These are phyloP conservation scores for Euzetes globulus DNA, from an alignment of 2,888 invertebrate species.

Conservation along the genomic window DNA sequence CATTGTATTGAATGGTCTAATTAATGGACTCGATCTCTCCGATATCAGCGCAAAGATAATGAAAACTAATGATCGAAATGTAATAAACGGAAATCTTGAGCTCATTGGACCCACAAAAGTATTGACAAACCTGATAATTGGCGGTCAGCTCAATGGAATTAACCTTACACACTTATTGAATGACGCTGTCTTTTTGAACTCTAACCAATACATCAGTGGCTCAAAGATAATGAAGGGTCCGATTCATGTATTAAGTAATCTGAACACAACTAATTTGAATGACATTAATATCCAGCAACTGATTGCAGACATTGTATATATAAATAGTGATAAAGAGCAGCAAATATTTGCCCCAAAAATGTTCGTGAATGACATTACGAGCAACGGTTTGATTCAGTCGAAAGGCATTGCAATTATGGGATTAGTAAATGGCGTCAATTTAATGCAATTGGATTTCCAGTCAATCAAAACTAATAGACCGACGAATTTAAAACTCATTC, in stretches of 20 bases:
- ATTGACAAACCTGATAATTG: background rate
- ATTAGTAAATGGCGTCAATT: background rate
- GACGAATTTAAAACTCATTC: background rate
- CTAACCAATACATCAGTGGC: background rate
- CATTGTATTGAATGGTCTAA: background rate
- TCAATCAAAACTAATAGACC: background rate
- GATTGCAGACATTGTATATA: background rate
- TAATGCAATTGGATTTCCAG: background rate
- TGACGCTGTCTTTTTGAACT: background rate
- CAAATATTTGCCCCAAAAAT: background rate
- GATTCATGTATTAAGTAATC: background rate
- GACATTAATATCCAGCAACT: background rate
- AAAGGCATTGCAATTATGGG: background rate
- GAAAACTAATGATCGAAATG: background rate
- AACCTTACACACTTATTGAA: background rate
- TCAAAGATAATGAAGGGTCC: background rate
- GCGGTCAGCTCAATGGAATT: background rate
- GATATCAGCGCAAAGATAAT: background rate
- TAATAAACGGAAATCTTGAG: background rate
- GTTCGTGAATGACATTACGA: background rate
- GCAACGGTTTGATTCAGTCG: background rate
- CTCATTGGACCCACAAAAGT: background rate
- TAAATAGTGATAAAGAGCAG: background rate
- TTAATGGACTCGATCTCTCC: slow-evolving; percentile 3
- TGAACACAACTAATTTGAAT: background rate